phyloP scores from a whole-genome alignment of 2,113 vertebrate genomes.

The Leucosticte australis region DNA sequence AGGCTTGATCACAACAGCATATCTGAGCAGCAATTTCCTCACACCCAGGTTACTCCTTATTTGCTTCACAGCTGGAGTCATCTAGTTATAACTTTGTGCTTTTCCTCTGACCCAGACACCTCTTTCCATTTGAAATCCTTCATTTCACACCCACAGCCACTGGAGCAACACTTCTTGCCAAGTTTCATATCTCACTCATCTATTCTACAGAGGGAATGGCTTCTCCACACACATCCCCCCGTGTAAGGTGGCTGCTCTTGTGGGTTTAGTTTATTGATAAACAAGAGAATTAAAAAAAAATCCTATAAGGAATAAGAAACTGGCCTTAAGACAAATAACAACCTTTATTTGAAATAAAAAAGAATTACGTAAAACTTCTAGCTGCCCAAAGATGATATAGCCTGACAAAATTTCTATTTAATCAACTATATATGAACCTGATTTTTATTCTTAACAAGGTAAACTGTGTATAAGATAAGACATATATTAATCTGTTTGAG shows the following conservation, averaged over 20 bases:
- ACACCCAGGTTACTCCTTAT: background rate
- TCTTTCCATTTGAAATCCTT: background rate
- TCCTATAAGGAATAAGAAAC: background rate
- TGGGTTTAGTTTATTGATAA: background rate
- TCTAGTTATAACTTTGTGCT: background rate
- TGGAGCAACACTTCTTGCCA: background rate
- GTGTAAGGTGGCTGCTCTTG: background rate
- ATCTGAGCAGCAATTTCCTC: background rate
- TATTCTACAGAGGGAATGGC: background rate
- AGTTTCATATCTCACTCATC: background rate
- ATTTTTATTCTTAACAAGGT: background rate
- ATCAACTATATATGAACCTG: background rate
- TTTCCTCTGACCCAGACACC: background rate
- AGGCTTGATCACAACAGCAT: background rate
- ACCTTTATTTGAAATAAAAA: background rate
- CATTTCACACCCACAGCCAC: background rate
- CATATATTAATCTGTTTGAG: background rate
- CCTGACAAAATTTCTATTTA: background rate
- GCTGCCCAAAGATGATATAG: background rate
- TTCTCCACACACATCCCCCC: accelerated
- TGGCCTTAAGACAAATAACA: background rate
- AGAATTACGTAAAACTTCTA: background rate
- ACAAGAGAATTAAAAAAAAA: background rate
- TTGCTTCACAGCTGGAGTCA: background rate
- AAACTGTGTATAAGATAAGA: background rate